Evolutionary conservation across 2,888 invertebrate species (phyloP), one percentile per base, ranked within the genome.

Genomic region (Cheilosia variabilis): DNA sequence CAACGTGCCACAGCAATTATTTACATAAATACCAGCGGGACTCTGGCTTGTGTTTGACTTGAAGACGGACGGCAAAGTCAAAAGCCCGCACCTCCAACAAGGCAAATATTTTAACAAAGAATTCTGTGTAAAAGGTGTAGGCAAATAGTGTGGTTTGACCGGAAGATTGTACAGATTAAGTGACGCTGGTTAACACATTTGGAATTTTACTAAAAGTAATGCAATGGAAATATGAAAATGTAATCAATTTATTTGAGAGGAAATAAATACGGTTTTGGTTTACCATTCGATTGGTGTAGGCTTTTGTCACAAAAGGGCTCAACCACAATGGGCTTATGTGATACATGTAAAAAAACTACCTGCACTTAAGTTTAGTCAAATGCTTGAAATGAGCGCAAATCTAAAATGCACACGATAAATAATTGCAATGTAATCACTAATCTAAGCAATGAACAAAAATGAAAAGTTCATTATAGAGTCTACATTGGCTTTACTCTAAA

Each of bases 21-120:
- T 17, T n/a, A n/a, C n/a, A n/a, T n/a, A 66, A 66, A 50, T 41
- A 58, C 66, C 22, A 4, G 22, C 4, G 66, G 58, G 27, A n/a
- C 0, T 62, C 9, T 52, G 9, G 34, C 27, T 22, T 22, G 4
- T 22, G 37, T 31, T 62, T 43, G 24, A 7, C 6, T 10, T 19
- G 37, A 24, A 37, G 53, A 19, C 58, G 27, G 10, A 65, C 50
- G 27, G 17, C n/a, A 27, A 53, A 53, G 27, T 43, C 43, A 62
- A 75, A 43, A 55, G 13, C 24, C 24, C 55, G 1, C 45, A 53
- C 34, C 43, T 31, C 9, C 34, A 66, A 53, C 19, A 60, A 43
- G 52, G 41, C 31, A 76, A 66, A 79, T 45, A 66, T 66, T 65
- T 77, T 41, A 43, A 66, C 79, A 69, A 55, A 19, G 37, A 47